Evolutionary conservation across 2,113 vertebrate species (phyloP).

Genomic region (Dromiciops gliroides): DNA sequence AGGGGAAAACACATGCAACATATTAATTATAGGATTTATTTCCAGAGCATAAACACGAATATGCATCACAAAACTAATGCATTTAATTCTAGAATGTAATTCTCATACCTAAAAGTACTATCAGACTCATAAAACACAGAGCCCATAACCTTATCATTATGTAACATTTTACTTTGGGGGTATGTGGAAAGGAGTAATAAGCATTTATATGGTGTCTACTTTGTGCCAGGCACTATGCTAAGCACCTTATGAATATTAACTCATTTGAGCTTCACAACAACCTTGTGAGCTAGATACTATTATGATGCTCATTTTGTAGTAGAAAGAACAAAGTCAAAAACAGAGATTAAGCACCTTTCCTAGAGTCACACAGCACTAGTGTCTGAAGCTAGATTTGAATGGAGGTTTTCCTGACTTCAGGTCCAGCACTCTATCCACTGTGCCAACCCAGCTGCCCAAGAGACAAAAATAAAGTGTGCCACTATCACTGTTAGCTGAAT

Average conservation of each 20-base stretch:
- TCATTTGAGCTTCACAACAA: not conserved
- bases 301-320: not conserved
- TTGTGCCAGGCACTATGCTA: not conserved
- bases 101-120: constrained; percentile 54
- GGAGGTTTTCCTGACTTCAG: not conserved
- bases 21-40: not conserved
- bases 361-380: not conserved
- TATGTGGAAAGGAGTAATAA: not conserved
- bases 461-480: not conserved
- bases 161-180: constrained; percentile 51
- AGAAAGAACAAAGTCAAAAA: not conserved
- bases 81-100: constrained; percentile 67
- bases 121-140: constrained; percentile 51
- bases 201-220: not conserved
- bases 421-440: not conserved
- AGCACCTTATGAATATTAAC: not conserved
- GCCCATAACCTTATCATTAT: constrained; percentile 44
- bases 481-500: constrained; percentile 56
- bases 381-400: not conserved
- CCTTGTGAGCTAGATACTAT: not conserved
- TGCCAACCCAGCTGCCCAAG: not conserved
- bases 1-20: not conserved
- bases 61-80: not conserved
- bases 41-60: not conserved
- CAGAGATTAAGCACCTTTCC: not conserved